Percentiles rank a stretch among this genome's conserved stretches.
These are phyloP conservation scores for Cerastis leucographa DNA, from an alignment of 2,888 invertebrate species.

Conservation along the genomic window DNA sequence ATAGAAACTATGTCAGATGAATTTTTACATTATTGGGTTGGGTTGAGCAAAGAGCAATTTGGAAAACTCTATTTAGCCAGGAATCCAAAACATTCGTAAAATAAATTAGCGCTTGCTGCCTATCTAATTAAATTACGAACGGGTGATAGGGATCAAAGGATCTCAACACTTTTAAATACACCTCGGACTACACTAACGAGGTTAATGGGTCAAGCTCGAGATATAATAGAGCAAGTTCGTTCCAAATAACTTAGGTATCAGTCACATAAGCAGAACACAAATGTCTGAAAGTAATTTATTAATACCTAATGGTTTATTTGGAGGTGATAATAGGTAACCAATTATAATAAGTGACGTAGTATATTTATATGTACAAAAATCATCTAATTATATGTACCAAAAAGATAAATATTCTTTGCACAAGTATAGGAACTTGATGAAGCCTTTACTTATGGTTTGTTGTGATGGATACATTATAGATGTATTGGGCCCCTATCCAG, in stretches of 20 bases:
- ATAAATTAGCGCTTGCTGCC: neutral
- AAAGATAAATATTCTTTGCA: too few species aligned
- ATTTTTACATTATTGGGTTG: constrained; percentile 3
- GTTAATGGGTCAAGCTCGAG: constrained; percentile 4
- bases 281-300: constrained; percentile 16
- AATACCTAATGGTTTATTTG: constrained; percentile 30
- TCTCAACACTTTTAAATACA: too few species aligned
- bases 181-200: neutral
- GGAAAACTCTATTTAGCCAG: neutral
- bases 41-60: constrained; percentile 10
- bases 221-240: neutral
- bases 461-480: too few species aligned
- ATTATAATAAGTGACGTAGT: neutral
- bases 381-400: too few species aligned
- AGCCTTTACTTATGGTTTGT: too few species aligned
- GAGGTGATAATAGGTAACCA: neutral
- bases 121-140: too few species aligned
- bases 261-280: constrained; percentile 12
- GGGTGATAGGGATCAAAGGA: too few species aligned
- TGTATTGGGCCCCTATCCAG: too few species aligned
- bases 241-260: constrained; percentile 10
- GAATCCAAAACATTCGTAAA: too few species aligned
- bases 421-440: too few species aligned
- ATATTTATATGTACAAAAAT: neutral
- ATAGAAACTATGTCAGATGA: neutral